A percentile compares a stretch with the other conserved stretches of the same genome.
These are phyloP conservation scores for Bubo blakistoni DNA, from an alignment of 2,113 vertebrate genomes.

Conservation along the genomic window DNA sequence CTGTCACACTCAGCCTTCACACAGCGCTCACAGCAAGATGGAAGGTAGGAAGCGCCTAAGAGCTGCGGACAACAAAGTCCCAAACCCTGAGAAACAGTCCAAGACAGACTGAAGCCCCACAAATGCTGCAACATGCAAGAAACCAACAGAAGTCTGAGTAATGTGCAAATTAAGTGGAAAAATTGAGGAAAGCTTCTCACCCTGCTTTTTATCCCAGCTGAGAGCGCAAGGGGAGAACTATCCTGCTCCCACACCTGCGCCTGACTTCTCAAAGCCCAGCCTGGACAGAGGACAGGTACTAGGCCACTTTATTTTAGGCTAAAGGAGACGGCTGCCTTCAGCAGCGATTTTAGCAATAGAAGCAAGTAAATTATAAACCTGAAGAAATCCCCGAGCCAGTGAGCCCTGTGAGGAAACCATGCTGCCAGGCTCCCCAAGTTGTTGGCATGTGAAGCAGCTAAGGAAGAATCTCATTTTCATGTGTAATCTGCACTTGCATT, in stretches of 20 bases:
- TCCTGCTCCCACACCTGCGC: neutral
- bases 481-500: neutral
- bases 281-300: too few species aligned
- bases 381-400: neutral
- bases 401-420: fast-evolving
- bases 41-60: neutral
- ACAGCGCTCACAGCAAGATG: fast-evolving
- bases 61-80: neutral
- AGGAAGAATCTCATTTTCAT: neutral
- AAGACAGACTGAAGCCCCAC: neutral
- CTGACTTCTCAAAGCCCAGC: neutral
- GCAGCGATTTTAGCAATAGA: neutral
- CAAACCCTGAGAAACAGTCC: neutral
- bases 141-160: neutral
- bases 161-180: neutral
- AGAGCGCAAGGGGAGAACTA: neutral
- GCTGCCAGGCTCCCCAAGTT: neutral
- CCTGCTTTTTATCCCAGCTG: neutral
- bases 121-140: fast-evolving
- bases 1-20: neutral
- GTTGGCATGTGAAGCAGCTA: fast-evolving
- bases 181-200: neutral
- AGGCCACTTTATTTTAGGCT: neutral
- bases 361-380: neutral
- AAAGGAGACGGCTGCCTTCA: neutral